Conservation (phyloP, 1,140 invertebrate species). For the Drosophila rufa region DNA sequence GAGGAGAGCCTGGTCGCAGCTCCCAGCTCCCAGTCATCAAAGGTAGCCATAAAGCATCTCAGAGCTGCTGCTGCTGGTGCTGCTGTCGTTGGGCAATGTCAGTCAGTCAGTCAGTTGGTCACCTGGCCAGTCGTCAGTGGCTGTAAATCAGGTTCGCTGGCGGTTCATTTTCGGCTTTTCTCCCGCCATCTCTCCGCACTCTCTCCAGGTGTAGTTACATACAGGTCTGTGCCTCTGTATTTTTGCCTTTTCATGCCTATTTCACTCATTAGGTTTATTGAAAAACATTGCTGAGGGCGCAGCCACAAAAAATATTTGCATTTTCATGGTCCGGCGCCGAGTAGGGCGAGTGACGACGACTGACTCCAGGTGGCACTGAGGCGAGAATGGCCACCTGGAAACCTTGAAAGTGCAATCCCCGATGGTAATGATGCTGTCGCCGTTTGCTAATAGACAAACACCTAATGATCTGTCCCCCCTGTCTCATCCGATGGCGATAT, state of each 20-base stretch:
- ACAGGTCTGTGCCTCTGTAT: conserved; percentile 13
- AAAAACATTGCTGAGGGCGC: conserved; percentile 61
- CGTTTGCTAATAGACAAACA: conserved; percentile 45
- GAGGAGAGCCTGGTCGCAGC: conserved; percentile 28
- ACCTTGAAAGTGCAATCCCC: conserved; percentile 70
- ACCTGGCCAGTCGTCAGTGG: conserved; percentile 34
- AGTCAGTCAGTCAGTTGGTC: conserved; percentile 24
- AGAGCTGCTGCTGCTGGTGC: conserved; percentile 21
- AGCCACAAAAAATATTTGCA: conserved; percentile 64
- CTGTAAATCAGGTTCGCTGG: conserved; percentile 65
- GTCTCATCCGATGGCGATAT: conserved; percentile 11
- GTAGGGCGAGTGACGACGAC: background rate
- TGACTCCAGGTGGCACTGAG: conserved; percentile 33
- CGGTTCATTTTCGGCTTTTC: conserved; percentile 39
- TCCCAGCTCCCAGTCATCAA: conserved; percentile 50
- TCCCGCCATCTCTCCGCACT: conserved; percentile 4
- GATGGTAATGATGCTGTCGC: conserved; percentile 46
- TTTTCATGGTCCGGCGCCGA: conserved; percentile 67
- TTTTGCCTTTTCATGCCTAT: conserved; percentile 63
- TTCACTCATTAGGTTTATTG: conserved; percentile 71
- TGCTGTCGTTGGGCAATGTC: conserved; percentile 56
- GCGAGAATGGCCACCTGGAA: conserved; percentile 37
- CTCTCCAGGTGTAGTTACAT: conserved; percentile 9
- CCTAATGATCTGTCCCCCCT: conserved; percentile 63
- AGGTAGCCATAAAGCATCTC: conserved; percentile 54